phyloP scores from a whole-genome alignment of 1,140 invertebrate genomes.

The Drosophila melanica region DNA sequence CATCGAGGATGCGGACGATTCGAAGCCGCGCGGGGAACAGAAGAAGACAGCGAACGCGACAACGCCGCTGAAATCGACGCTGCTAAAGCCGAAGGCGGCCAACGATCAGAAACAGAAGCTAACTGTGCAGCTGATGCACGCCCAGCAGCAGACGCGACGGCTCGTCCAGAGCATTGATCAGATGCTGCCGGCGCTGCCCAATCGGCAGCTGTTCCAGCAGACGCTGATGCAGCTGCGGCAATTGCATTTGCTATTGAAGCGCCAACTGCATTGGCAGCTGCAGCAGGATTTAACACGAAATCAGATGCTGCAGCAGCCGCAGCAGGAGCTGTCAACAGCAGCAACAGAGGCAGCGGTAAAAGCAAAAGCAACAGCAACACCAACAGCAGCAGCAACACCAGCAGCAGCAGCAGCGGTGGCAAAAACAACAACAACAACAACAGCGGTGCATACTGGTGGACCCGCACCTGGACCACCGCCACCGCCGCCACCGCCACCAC shows the following conservation, averaged over 20 bases:
- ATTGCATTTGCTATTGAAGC: constrained; percentile 17
- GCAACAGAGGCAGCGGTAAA: neutral
- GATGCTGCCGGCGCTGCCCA: constrained; percentile 30
- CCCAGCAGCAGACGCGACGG: constrained; percentile 16
- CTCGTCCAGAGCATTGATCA: constrained; percentile 31
- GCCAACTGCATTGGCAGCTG: constrained; percentile 26
- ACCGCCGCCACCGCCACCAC: neutral
- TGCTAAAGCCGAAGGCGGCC: neutral
- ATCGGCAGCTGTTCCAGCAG: constrained; percentile 28
- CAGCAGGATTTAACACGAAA: neutral
- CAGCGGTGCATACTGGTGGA: neutral
- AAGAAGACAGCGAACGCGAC: neutral
- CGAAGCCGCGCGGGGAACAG: neutral
- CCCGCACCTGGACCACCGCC: neutral
- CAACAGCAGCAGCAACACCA: neutral
- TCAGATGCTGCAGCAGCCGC: constrained; percentile 9
- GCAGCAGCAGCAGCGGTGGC: neutral
- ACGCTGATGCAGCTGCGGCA: constrained; percentile 35
- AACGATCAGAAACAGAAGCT: constrained; percentile 11
- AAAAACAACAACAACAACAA: neutral
- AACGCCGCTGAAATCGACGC: neutral
- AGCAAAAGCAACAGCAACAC: neutral
- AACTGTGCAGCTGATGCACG: constrained; percentile 10
- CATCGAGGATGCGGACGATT: constrained; percentile 6
- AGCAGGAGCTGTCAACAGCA: neutral